A percentile compares a stretch with the other conserved stretches of the same genome.
Conservation (phyloP, 2,888 invertebrate species). For the Lamellibrachia satsuma region DNA sequence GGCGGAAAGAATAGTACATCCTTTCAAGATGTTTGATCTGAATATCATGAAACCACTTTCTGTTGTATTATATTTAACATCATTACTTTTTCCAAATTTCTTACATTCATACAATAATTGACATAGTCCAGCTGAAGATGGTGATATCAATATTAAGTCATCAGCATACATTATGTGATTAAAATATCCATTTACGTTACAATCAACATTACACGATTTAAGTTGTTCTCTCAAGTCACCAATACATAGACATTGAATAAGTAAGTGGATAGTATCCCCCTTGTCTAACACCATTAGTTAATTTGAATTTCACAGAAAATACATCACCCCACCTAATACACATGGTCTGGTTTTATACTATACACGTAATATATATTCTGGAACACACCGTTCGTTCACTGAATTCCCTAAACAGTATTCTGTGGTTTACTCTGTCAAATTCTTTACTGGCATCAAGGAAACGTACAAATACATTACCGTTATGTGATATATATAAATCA, state of each 20-base stretch:
- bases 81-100: background rate
- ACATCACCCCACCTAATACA: background rate
- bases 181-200: background rate
- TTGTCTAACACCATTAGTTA: background rate
- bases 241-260: background rate
- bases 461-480: background rate
- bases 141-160: background rate
- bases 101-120: background rate
- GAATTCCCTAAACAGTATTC: background rate
- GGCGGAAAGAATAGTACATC: too few relatives aligned
- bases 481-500: background rate
- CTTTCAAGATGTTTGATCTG: too few relatives aligned
- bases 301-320: background rate
- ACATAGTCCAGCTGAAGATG: background rate
- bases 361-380: background rate
- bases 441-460: background rate
- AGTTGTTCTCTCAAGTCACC: background rate
- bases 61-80: too few relatives aligned
- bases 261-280: background rate
- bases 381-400: background rate
- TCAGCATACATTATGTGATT: background rate
- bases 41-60: too few relatives aligned
- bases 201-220: background rate
- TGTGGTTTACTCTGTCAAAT: background rate
- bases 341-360: background rate